Percentiles rank a stretch among this genome's conserved stretches.
Conservation (phyloP, 1,140 invertebrate genomes). For the Lordiphosa stackelbergi region DNA sequence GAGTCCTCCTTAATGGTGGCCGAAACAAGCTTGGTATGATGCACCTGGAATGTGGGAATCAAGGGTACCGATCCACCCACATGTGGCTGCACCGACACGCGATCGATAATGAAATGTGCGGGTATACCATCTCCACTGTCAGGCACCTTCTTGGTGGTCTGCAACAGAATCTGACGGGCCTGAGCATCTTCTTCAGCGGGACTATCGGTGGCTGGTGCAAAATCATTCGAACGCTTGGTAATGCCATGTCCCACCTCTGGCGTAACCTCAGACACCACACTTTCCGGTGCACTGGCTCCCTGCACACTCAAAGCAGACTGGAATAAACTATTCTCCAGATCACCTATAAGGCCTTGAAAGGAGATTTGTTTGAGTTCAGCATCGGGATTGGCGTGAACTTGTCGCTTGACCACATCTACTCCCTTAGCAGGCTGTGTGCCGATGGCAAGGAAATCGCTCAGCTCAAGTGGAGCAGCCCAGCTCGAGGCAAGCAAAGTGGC, state of each 20-base stretch:
- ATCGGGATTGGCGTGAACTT: constrained; percentile 51
- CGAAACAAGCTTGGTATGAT: constrained; percentile 61
- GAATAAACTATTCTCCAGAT: constrained; percentile 66
- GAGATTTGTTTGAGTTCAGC: constrained; percentile 63
- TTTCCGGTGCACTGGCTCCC: constrained; percentile 35
- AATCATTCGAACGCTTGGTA: constrained; percentile 48
- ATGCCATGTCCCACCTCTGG: constrained; percentile 33
- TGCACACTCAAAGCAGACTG: constrained; percentile 58
- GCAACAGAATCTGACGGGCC: constrained; percentile 52
- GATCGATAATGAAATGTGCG: constrained; percentile 66
- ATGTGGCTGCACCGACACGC: constrained; percentile 63
- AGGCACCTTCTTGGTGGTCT: constrained; percentile 62
- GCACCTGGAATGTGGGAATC: constrained; percentile 68
- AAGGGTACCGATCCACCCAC: constrained; percentile 39
- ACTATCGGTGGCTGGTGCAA: constrained; percentile 2
- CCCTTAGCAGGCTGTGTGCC: constrained; percentile 22
- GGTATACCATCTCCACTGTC: constrained; percentile 35
- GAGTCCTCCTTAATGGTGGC: constrained; percentile 59
- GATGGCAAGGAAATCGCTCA: constrained; percentile 37
- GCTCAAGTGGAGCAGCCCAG: constrained; percentile 43
- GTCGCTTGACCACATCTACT: constrained; percentile 60
- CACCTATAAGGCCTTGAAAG: constrained; percentile 57
- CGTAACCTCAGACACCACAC: constrained; percentile 35
- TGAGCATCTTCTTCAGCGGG: constrained; percentile 12
- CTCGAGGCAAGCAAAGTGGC: constrained; percentile 20